Base-by-base conservation (phyloP, 2,113 vertebrate genomes). In the Catagonus wagneri region DNA sequence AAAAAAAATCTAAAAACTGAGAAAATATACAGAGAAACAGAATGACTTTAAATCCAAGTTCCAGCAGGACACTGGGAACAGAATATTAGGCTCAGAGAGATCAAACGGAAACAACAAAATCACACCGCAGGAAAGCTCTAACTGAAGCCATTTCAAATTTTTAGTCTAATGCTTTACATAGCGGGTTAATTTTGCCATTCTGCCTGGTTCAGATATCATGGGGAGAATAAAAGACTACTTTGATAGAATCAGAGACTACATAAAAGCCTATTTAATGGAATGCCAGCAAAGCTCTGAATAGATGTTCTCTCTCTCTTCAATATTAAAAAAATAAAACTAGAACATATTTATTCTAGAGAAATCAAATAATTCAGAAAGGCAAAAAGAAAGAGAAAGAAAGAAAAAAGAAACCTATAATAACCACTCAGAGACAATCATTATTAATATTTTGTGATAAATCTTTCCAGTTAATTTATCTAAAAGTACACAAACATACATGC, bases 221-320 rank as follows among this genome's bases (percentile, higher is more conserved):
- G 88, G 83, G 90, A 96, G 95, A 95, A 97, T 94, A 92, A 96
- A 94, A 92, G 83, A 79, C 90, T 90, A 89, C 95, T 96, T 87
- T 95, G 71, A 84, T 76, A 92, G 69, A 95, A 76, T 91, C 92
- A 92, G 65, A 52, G 27, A 92, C 86, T 83, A 84, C 60, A 84
- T 93, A 79, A 94, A 97, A 95, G 80, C 65, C 20, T 78, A 81
- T 81, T 96, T 95, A 97, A 96, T 95, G 68, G 63, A 91, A 58
- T 39, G 19, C 61, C 87, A 94, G 74, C 74, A 89, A 93, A 93
- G 76, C 36, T 81, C 72, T 94, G 94, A 96, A 97, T 94, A 96
- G 71, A 92, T 88, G 97, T 94, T 96, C 74, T 92, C n/a, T 66
- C 88, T 92, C 89, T 63, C 13, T 56, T 83, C 65, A 91, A 76